These are phyloP conservation scores for Ibidorhyncha struthersii DNA, from an alignment of 2,113 vertebrate species.

Conservation along the genomic window DNA sequence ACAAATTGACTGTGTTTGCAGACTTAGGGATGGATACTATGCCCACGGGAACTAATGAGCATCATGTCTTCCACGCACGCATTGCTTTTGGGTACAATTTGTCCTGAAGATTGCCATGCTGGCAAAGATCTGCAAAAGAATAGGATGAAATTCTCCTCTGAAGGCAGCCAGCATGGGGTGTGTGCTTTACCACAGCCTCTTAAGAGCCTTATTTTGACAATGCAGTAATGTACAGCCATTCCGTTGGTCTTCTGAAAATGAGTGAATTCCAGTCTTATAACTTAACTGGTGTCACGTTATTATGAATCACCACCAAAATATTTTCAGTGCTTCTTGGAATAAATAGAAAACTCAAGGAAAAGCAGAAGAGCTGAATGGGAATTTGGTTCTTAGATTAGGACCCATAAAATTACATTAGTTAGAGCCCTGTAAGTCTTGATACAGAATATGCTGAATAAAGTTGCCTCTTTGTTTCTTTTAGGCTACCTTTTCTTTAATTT, in stretches of 20 bases:
- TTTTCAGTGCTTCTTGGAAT: constrained; percentile 14
- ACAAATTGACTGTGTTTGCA: neutral
- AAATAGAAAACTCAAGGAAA: constrained; percentile 33
- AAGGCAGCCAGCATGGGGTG: neutral
- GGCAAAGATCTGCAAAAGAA: neutral
- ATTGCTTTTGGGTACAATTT: neutral
- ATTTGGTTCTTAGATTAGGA: neutral
- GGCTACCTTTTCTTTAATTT: neutral
- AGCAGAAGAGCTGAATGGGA: neutral
- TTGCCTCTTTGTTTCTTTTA: neutral
- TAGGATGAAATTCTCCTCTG: neutral
- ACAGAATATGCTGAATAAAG: neutral
- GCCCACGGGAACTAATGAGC: neutral
- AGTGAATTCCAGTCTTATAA: constrained; percentile 14
- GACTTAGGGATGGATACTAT: neutral
- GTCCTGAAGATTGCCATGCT: neutral
- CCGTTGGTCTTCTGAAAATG: neutral
- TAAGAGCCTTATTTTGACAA: neutral
- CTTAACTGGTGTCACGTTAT: constrained; percentile 19
- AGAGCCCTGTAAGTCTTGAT: neutral
- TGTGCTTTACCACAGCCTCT: neutral
- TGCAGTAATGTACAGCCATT: neutral
- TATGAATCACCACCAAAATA: constrained; percentile 34
- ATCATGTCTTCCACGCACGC: neutral
- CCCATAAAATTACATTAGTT: neutral